Evolutionary conservation across 2,797 vertebrate genomes (phyloP).

Genomic region (Ceyx erithaca): DNA sequence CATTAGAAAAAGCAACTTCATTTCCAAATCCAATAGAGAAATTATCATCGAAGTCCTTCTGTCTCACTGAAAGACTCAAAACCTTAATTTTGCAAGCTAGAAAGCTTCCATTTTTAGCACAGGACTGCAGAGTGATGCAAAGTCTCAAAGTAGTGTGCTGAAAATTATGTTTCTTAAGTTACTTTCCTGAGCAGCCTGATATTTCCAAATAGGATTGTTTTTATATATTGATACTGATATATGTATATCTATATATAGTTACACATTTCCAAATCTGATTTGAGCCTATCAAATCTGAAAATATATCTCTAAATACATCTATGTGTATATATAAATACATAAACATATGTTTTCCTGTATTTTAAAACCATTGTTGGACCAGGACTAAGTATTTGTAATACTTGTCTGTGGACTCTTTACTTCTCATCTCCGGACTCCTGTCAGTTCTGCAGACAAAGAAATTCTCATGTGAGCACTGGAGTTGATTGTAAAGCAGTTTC

Average conservation of each 20-base stretch:
- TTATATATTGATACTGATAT: neutral
- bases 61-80: neutral
- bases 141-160: neutral
- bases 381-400: neutral
- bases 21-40: neutral
- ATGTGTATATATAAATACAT: neutral
- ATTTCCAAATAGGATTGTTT: neutral
- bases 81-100: neutral
- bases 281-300: neutral
- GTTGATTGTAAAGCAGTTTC: neutral
- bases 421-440: neutral
- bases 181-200: neutral
- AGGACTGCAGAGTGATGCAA: neutral
- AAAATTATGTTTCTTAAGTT: neutral
- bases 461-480: neutral
- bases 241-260: neutral
- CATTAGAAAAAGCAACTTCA: neutral
- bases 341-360: neutral
- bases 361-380: neutral
- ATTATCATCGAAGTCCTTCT: neutral
- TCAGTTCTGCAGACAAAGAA: neutral
- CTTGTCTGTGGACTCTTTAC: neutral
- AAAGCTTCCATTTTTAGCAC: slow-evolving; percentile 1
- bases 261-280: neutral
- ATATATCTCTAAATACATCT: neutral